These are phyloP conservation scores for Alcedo atthis DNA, from an alignment of 2,797 vertebrate genomes.

Conservation along the genomic window DNA sequence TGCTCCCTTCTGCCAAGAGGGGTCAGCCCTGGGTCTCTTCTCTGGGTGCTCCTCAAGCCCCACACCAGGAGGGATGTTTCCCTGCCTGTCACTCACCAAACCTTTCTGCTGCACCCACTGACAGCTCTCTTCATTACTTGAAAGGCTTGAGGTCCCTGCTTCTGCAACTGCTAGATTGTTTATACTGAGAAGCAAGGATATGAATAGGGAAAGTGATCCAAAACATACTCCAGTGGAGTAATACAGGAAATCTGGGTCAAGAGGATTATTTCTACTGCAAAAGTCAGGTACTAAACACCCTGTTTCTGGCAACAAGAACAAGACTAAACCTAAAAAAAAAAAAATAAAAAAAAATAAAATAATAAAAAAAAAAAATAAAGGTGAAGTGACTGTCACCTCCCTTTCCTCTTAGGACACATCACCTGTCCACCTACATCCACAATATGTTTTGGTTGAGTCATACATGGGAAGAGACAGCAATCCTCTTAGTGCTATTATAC, in stretches of 20 bases:
- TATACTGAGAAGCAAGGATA: background rate
- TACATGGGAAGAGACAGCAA: constrained; percentile 39
- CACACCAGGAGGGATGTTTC: background rate
- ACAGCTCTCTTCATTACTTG: background rate
- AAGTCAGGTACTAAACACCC: background rate
- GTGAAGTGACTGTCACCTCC: background rate
- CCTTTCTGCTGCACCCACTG: background rate
- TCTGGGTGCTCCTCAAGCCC: background rate
- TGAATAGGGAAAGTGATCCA: background rate
- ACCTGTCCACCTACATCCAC: constrained; percentile 65
- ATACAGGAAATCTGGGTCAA: background rate
- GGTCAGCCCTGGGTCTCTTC: background rate
- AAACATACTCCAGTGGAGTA: background rate
- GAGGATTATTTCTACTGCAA: background rate
- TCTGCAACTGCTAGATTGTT: background rate
- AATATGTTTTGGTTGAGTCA: constrained; percentile 62
- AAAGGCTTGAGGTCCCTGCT: background rate
- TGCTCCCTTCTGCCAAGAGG: background rate
- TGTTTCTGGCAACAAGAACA: constrained; percentile 22
- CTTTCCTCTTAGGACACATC: constrained; percentile 22
- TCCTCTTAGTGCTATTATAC: constrained; percentile 57
- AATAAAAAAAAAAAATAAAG: background rate
- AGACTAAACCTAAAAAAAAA: background rate
- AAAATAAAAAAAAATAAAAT: background rate
- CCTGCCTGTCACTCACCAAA: background rate